Conservation (phyloP, 2,797 vertebrate genomes). For the Anas bernieri region DNA sequence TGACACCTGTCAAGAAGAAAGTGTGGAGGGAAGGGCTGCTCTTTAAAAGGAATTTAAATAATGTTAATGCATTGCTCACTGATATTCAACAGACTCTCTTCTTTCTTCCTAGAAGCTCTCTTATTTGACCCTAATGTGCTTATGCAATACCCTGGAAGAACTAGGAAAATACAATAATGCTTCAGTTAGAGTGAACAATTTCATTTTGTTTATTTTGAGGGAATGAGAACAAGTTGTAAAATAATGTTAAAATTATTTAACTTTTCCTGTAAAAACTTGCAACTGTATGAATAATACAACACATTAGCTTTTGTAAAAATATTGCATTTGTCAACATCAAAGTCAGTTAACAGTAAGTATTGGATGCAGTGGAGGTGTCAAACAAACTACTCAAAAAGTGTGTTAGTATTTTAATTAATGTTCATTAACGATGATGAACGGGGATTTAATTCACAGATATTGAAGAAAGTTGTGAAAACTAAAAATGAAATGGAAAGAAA, state of each 20-base stretch:
- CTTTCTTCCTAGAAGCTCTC: not conserved
- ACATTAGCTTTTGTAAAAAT: not conserved
- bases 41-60: conserved; percentile 68
- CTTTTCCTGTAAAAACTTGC: not conserved
- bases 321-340: not conserved
- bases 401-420: not conserved
- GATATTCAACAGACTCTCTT: conserved; percentile 48
- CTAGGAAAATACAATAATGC: not conserved
- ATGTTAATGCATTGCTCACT: conserved; percentile 52
- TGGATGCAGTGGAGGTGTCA: not conserved
- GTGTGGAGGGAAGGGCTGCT: conserved; percentile 42
- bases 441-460: not conserved
- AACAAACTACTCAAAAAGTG: not conserved
- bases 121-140: conserved; percentile 2
- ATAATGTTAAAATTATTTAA: not conserved
- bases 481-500: not conserved
- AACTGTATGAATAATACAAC: not conserved
- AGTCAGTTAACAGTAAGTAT: not conserved
- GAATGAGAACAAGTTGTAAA: not conserved
- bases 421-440: not conserved
- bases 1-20: conserved; percentile 71
- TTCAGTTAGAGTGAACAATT: not conserved
- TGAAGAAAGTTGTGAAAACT: not conserved
- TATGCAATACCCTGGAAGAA: conserved; percentile 1
- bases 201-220: not conserved